These are phyloP conservation scores for Steromphala cineraria DNA, from an alignment of 2,888 invertebrate species.

Conservation along the genomic window DNA sequence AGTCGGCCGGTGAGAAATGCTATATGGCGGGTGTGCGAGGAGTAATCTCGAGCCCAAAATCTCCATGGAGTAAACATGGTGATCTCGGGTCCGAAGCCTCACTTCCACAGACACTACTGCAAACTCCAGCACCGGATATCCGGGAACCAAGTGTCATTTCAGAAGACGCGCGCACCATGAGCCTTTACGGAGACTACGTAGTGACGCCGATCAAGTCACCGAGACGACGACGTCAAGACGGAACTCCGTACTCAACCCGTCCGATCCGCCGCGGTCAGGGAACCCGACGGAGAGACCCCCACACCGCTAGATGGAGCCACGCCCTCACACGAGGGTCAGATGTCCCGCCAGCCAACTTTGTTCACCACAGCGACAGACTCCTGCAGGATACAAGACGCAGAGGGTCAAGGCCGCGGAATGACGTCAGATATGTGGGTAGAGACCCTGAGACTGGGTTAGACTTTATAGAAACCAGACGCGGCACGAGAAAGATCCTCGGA, in stretches of 20 bases:
- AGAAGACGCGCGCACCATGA: neutral
- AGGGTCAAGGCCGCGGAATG: neutral
- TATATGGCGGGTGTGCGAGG: neutral
- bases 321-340: neutral
- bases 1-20: no score
- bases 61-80: conserved; percentile 1
- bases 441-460: neutral
- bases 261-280: neutral
- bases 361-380: no score
- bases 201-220: neutral
- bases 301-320: neutral
- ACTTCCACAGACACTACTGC: neutral
- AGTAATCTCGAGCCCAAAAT: neutral
- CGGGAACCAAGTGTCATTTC: neutral
- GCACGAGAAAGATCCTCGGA: neutral
- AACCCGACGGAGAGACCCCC: neutral
- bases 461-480: neutral
- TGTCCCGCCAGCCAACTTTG: neutral
- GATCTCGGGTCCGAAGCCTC: neutral
- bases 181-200: neutral
- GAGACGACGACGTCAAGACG: neutral
- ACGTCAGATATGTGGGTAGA: neutral
- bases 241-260: neutral
- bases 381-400: neutral
- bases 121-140: neutral